Evolutionary conservation across 2,113 vertebrate species (phyloP).

Genomic region (Donacobius atricapilla): DNA sequence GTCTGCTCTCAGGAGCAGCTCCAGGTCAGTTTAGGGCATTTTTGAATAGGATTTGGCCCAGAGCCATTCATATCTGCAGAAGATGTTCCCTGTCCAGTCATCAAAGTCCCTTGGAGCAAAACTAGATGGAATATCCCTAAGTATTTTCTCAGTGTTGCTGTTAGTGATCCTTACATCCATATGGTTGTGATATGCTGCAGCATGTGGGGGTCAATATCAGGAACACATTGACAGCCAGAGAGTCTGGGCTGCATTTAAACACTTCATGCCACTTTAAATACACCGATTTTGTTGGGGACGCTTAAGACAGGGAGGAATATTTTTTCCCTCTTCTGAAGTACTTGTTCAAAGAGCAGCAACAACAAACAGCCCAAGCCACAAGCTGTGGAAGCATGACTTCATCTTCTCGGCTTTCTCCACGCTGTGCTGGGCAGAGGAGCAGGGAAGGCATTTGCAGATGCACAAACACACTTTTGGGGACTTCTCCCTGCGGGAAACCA

Average conservation of each 20-base stretch:
- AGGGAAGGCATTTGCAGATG: slow-evolving; percentile 16
- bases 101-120: not conserved
- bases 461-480: slow-evolving; percentile 12
- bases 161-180: not conserved
- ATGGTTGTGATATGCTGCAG: not conserved
- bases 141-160: not conserved
- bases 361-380: not conserved
- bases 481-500: not conserved
- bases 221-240: not conserved
- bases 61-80: not conserved
- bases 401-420: not conserved
- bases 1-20: not conserved
- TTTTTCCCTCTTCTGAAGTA: not conserved
- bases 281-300: not conserved
- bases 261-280: not conserved
- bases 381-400: not conserved
- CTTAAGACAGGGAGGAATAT: not conserved
- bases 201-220: not conserved
- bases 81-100: not conserved
- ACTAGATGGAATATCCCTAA: not conserved
- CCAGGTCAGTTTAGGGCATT: not conserved
- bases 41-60: not conserved
- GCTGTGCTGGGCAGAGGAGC: slow-evolving; percentile 34
- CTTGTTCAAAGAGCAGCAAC: not conserved
- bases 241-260: not conserved